phyloP scores from a whole-genome alignment of 2,888 invertebrate genomes.

The Chrysolina haemoptera region DNA sequence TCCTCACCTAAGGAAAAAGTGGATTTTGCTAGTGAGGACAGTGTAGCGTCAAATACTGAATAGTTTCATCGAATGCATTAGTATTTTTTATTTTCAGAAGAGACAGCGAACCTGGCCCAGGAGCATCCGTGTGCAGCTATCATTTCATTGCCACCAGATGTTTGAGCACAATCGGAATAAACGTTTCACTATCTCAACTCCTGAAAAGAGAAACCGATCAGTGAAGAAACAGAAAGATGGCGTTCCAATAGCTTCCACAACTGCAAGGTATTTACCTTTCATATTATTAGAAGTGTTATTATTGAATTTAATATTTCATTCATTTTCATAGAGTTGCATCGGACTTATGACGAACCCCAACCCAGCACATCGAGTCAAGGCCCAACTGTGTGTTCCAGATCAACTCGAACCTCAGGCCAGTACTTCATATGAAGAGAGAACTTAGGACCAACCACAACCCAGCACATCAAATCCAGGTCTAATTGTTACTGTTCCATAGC shows the following conservation, averaged over 20 bases:
- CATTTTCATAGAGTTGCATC: too few relatives aligned
- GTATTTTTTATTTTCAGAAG: slow-evolving; percentile 4
- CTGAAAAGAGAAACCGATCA: slow-evolving; percentile 19
- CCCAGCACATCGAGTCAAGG: too few relatives aligned
- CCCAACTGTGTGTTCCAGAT: too few relatives aligned
- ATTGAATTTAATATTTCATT: neutral
- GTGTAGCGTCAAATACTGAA: neutral
- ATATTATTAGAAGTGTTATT: neutral
- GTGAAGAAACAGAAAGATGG: neutral
- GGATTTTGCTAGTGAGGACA: neutral
- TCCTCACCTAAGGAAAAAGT: neutral
- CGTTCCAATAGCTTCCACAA: neutral
- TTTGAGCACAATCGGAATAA: slow-evolving; percentile 36
- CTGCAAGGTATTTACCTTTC: slow-evolving; percentile 1
- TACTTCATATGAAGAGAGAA: too few relatives aligned
- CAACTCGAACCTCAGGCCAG: too few relatives aligned
- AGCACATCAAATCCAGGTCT: too few relatives aligned
- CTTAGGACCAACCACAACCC: too few relatives aligned
- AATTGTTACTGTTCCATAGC: too few relatives aligned
- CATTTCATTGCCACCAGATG: slow-evolving; percentile 29
- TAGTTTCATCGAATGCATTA: neutral
- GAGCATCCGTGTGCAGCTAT: slow-evolving; percentile 2
- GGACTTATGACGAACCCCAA: too few relatives aligned
- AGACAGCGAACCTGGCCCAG: slow-evolving; percentile 15
- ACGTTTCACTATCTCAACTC: slow-evolving; percentile 28